These are phyloP conservation scores for Holothuria leucospilota DNA, from an alignment of 53 echinoderm and acorn worm species.

Conservation along the genomic window DNA sequence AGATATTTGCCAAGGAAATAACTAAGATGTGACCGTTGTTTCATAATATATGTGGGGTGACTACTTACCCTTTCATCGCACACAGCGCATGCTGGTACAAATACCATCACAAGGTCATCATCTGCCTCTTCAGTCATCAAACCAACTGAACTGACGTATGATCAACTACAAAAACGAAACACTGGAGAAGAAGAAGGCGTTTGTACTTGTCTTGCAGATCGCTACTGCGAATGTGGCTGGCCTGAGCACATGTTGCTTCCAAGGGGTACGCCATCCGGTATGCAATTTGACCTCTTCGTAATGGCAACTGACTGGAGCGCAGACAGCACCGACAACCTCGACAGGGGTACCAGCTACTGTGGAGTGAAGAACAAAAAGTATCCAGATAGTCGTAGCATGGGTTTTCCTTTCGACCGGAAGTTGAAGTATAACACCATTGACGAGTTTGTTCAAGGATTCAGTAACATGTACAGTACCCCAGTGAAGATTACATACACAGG, in stretches of 20 bases:
- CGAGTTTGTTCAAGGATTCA: no score
- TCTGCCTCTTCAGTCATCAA: background rate
- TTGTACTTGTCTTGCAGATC: conserved; percentile 34
- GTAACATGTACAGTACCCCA: no score
- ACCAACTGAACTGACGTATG: background rate
- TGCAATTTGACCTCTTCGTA: conserved; percentile 60
- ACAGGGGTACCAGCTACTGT: conserved; percentile 75
- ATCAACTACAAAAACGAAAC: background rate
- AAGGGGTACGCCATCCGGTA: conserved; percentile 53
- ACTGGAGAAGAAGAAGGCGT: background rate
- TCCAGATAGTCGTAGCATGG: conserved; percentile 68
- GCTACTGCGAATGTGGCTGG: conserved; percentile 76
- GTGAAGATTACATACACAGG: no score
- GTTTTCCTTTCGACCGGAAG: conserved; percentile 71
- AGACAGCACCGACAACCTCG: conserved; percentile 51
- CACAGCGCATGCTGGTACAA: background rate
- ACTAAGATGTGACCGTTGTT: no score
- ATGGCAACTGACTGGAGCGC: conserved; percentile 59
- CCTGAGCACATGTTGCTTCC: conserved; percentile 66
- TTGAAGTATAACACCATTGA: background rate
- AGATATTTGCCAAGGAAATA: no score
- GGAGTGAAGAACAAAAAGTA: conserved; percentile 53
- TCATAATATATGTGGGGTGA: no score
- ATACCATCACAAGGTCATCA: background rate
- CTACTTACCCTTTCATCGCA: background rate